These are phyloP conservation scores for Oncopeltus fasciatus DNA, from an alignment of 1,140 invertebrate species.

Conservation along the genomic window DNA sequence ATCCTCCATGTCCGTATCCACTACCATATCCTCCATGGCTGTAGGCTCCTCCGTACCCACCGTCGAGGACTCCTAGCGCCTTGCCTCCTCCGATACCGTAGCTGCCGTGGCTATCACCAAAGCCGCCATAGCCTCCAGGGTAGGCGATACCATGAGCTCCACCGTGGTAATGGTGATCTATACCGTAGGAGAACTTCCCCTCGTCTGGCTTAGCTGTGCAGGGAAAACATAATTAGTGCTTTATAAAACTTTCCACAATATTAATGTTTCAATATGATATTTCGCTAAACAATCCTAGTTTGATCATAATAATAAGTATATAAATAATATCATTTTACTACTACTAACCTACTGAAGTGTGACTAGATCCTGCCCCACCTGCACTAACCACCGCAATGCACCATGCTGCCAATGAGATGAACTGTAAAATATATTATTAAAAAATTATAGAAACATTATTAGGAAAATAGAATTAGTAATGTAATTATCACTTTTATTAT, in stretches of 20 bases:
- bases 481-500: no score
- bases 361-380: constrained; percentile 8
- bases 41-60: background rate
- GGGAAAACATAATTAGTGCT: no score
- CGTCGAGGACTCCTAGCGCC: constrained; percentile 8
- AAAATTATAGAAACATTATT: no score
- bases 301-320: no score
- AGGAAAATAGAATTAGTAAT: no score
- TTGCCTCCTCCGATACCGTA: constrained; percentile 13
- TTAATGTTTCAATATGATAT: no score
- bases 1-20: background rate
- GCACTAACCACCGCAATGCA: constrained; percentile 5
- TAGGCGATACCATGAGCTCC: constrained; percentile 1
- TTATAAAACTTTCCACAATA: no score
- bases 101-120: constrained; percentile 14
- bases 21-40: background rate
- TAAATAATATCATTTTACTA: no score
- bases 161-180: constrained; percentile 10
- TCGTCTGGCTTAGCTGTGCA: constrained; percentile 14
- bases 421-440: background rate
- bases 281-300: no score
- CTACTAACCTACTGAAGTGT: constrained; percentile 12
- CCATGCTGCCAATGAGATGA: background rate
- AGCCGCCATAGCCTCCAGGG: constrained; percentile 14
- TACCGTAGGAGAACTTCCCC: constrained; percentile 11